Evolutionary conservation across 2,888 invertebrate species (phyloP).

Genomic region (Oscheius sp.): DNA sequence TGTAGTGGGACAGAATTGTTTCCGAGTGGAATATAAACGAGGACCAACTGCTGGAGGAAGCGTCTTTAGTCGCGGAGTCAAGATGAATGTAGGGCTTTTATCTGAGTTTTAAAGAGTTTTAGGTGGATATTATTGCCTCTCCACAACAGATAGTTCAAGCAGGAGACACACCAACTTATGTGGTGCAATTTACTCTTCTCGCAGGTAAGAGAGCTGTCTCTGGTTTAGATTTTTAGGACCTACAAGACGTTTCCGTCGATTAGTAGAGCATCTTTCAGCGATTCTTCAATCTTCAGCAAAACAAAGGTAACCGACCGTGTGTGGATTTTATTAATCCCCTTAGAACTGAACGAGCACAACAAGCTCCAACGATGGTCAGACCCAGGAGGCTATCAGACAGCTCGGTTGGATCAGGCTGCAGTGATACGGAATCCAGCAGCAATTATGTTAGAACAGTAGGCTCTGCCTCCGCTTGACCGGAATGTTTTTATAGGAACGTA

Average conservation of each 20-base stretch:
- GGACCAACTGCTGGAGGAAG: constrained; percentile 79
- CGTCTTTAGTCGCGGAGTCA: constrained; percentile 69
- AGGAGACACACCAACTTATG: constrained; percentile 63
- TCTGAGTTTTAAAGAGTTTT: background rate
- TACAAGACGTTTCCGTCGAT: constrained; percentile 67
- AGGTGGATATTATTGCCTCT: constrained; percentile 59
- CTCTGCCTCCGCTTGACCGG: background rate
- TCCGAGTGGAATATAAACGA: constrained; percentile 94
- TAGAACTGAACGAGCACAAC: constrained; percentile 53
- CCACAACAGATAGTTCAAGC: constrained; percentile 51
- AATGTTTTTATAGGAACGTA: constrained; percentile 2
- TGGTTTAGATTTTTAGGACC: constrained; percentile 37
- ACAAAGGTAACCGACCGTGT: constrained; percentile 36
- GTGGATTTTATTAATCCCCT: background rate
- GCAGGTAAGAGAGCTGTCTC: too few relatives aligned
- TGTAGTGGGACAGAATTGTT: constrained; percentile 96
- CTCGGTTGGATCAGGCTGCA: constrained; percentile 61
- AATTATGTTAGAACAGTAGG: constrained; percentile 34
- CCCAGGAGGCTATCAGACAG: constrained; percentile 68
- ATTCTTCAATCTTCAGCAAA: constrained; percentile 55
- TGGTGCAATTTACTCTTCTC: constrained; percentile 68
- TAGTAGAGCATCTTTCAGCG: constrained; percentile 69
- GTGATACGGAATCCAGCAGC: constrained; percentile 54
- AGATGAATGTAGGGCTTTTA: constrained; percentile 63
- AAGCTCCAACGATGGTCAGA: constrained; percentile 61